These are phyloP conservation scores for Leuciscus waleckii DNA, from an alignment of 2,797 vertebrate genomes.

Conservation along the genomic window DNA sequence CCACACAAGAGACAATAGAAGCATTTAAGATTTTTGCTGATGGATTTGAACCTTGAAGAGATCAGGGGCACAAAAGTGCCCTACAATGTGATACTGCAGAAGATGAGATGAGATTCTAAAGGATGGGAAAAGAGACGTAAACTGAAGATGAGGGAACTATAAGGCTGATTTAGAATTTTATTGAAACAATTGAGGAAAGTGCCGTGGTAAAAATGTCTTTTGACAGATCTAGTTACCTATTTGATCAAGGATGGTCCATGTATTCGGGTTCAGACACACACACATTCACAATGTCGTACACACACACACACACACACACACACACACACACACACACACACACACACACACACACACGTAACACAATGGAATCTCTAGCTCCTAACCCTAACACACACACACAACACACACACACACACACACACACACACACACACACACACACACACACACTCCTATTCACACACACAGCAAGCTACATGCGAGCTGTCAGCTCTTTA, in stretches of 20 bases:
- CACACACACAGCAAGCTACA: constrained; percentile 70
- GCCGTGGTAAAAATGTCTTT: constrained; percentile 72
- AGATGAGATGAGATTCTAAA: constrained; percentile 35
- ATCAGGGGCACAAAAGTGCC: constrained; percentile 38
- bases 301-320: constrained; percentile 8
- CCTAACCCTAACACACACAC: constrained; percentile 63
- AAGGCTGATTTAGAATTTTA: constrained; percentile 32
- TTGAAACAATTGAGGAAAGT: constrained; percentile 35
- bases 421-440: constrained; percentile 55
- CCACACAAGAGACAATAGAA: constrained; percentile 47
- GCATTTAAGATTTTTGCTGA: constrained; percentile 51
- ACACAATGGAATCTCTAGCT: too few relatives aligned
- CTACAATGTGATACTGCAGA: constrained; percentile 18
- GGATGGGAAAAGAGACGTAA: constrained; percentile 15
- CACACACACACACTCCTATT: constrained; percentile 74
- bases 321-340: constrained; percentile 70
- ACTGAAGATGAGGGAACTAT: constrained; percentile 26
- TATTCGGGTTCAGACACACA: constrained; percentile 72
- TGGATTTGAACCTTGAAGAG: constrained; percentile 43
- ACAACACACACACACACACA: constrained; percentile 53
- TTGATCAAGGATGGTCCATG: constrained; percentile 79
- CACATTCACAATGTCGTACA: constrained; percentile 67
- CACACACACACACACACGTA: not conserved
- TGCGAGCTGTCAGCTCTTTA: constrained; percentile 81
- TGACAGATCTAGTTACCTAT: constrained; percentile 81